Evolutionary conservation across 1,140 invertebrate genomes (phyloP).

Genomic region (Rhyacophila brunnea): DNA sequence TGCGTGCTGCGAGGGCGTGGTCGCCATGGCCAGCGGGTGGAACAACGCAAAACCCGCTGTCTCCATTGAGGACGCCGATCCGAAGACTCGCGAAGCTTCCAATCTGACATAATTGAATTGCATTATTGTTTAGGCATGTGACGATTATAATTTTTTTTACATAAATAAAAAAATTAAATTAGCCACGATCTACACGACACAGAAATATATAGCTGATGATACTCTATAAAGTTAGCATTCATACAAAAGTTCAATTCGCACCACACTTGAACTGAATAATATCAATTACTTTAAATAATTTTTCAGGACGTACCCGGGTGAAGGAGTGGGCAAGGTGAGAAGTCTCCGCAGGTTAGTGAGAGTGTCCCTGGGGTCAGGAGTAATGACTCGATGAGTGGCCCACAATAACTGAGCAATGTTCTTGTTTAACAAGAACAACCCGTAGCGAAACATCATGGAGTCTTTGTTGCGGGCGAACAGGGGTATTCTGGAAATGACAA

Average conservation of each 20-base stretch:
- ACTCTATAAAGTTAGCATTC: too few relatives aligned
- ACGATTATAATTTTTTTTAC: too few relatives aligned
- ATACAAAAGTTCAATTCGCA: too few relatives aligned
- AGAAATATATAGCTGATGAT: too few relatives aligned
- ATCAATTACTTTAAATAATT: too few relatives aligned
- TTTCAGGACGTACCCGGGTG: slow-evolving; percentile 12
- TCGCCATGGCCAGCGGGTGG: slow-evolving; percentile 10
- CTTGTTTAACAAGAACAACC: slow-evolving; percentile 49
- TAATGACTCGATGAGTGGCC: slow-evolving; percentile 39
- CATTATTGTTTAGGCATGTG: not conserved
- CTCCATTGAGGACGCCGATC: slow-evolving; percentile 28
- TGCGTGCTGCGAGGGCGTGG: slow-evolving; percentile 35
- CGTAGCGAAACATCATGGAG: slow-evolving; percentile 47
- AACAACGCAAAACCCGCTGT: slow-evolving; percentile 11
- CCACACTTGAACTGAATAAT: too few relatives aligned
- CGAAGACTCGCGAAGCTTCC: slow-evolving; percentile 20
- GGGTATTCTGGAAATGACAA: slow-evolving; percentile 42
- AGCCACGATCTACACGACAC: too few relatives aligned
- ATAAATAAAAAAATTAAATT: too few relatives aligned
- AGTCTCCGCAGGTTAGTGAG: slow-evolving; percentile 45
- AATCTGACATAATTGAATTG: slow-evolving; percentile 16
- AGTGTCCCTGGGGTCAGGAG: slow-evolving; percentile 46
- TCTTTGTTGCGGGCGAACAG: slow-evolving; percentile 48
- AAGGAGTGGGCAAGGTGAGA: slow-evolving; percentile 37
- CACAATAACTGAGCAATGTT: slow-evolving; percentile 49